Evolutionary conservation across 2,797 vertebrate species (phyloP).

Genomic region (Scolopax rusticola): DNA sequence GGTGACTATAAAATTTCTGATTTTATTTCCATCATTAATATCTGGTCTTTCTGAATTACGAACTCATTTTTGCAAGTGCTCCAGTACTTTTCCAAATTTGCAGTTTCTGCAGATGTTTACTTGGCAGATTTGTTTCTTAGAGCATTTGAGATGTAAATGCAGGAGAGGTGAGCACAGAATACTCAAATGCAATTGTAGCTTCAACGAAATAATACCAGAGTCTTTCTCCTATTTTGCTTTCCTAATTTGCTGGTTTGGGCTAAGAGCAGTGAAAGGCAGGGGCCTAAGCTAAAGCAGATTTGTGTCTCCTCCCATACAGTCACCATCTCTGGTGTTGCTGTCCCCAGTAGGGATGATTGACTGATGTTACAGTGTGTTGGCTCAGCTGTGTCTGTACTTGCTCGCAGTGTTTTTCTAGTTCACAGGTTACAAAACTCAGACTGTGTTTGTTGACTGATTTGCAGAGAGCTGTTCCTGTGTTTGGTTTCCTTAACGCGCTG

Average conservation of each 20-base stretch:
- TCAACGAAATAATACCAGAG: background rate
- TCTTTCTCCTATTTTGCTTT: background rate
- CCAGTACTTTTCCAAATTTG: background rate
- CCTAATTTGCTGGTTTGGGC: background rate
- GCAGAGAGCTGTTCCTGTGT: background rate
- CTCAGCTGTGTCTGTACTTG: background rate
- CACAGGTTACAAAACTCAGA: background rate
- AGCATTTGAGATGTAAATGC: slow-evolving; percentile 19
- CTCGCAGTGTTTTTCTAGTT: background rate
- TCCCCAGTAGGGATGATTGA: background rate
- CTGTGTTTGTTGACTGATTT: background rate
- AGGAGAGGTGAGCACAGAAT: background rate
- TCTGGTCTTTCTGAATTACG: background rate
- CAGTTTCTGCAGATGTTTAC: background rate
- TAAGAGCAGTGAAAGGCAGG: background rate
- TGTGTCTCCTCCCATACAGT: background rate
- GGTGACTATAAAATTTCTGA: background rate
- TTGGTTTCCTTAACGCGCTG: background rate
- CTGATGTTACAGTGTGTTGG: background rate
- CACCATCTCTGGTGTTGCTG: background rate
- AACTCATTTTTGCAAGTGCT: background rate
- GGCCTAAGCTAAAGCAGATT: background rate
- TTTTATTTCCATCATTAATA: slow-evolving; percentile 15
- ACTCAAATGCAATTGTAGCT: background rate
- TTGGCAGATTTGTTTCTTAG: slow-evolving; percentile 7